Base-by-base conservation (phyloP, 2,888 invertebrate genomes). In the Antheraea assamensis region DNA sequence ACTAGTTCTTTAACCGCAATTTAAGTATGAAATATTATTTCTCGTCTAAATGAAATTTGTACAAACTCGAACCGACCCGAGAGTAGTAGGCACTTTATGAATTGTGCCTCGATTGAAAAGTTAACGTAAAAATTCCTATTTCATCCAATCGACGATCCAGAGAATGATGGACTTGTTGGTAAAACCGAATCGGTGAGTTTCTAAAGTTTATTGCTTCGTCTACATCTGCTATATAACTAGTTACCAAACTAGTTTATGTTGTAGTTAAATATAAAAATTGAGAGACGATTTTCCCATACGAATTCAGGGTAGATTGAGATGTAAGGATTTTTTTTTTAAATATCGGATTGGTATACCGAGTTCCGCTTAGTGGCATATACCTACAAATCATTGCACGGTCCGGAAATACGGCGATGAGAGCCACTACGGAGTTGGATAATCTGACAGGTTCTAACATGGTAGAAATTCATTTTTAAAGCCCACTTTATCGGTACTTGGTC, bases 61-160 rank as follows among this genome's bases (percentile, higher is more conserved):
- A 42, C 58, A 31, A 55, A 72, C n/a, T 21, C 0, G 58, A 30
- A 35, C 35, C 15, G 1, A 17, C 35, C 73, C 73, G 30, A 68
- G 35, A 68, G 58, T 71, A 64, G 71, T 68, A 42, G 71, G 55
- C 74, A 74, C 71, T 72, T 74, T 72, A 74, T 75, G 76, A 76
- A 77, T 75, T 73, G 73, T 71, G 70, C 74, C 68, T 74, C 74
- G 75, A 75, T 77, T 77, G 61, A 71, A 68, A 71, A 70, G 71
- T 70, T 74, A 75, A 73, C 73, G 73, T 61, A 71, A 74, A 74
- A 75, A 76, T 72, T 70, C 71, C 72, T 24, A 74, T 72, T 72
- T 73, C 68, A 47, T 52, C 66, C 74, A 68, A 71, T 64, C 72
- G 73, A 72, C 58, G 71, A 72, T 68, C 71, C 64, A 70, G 66